These are phyloP conservation scores for Phocoena phocoena DNA, from an alignment of 2,113 vertebrate species.

Conservation along the genomic window DNA sequence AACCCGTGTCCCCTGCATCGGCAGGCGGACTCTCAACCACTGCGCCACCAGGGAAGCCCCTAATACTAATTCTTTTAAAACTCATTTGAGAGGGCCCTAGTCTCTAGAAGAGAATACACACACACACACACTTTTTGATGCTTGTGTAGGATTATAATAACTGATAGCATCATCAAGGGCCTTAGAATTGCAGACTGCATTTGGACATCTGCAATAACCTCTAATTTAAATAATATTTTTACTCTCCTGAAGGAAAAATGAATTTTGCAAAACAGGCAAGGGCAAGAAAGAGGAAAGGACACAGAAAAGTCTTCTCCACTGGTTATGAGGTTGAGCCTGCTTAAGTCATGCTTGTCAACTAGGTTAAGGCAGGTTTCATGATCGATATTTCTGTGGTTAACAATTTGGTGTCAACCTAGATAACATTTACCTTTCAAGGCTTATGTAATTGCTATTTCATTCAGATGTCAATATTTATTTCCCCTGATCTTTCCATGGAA, in stretches of 20 bases:
- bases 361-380: background rate
- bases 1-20: no score
- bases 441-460: constrained; percentile 37
- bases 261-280: constrained; percentile 11
- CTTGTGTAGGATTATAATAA: background rate
- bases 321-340: background rate
- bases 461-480: constrained; percentile 50
- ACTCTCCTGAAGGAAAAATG: background rate
- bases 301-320: background rate
- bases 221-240: background rate
- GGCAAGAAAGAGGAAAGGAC: background rate
- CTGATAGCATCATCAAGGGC: background rate
- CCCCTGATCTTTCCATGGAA: constrained; percentile 6
- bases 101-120: background rate
- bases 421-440: constrained; percentile 27
- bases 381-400: background rate
- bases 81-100: background rate
- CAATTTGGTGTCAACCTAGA: background rate
- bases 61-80: constrained; percentile 11
- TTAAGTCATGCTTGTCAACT: background rate
- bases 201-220: background rate
- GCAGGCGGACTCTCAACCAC: no score
- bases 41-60: no score
- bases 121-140: background rate
- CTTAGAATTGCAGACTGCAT: background rate